Conservation (phyloP, 2,113 vertebrate species). For the Podarcis muralis region DNA sequence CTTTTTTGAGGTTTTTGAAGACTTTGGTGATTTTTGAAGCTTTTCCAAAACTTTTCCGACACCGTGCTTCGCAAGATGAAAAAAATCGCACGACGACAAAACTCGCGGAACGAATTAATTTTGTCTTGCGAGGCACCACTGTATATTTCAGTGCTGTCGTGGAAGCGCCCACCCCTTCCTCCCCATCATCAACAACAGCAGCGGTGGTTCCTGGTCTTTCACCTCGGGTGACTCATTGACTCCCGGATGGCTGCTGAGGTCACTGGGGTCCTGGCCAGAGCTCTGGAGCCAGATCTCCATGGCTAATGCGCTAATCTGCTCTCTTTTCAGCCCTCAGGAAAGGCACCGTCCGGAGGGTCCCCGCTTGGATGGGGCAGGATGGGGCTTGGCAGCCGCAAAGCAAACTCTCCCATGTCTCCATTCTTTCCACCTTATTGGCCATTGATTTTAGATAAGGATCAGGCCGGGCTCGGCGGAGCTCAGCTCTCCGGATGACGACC, state of each 20-base stretch:
- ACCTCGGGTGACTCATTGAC: neutral
- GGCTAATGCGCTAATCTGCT: slow-evolving; percentile 66
- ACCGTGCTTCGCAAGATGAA: too few species aligned
- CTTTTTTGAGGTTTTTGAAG: too few species aligned
- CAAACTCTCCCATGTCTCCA: slow-evolving; percentile 74
- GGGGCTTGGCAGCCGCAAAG: slow-evolving; percentile 62
- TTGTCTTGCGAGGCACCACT: too few species aligned
- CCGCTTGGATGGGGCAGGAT: slow-evolving; percentile 61
- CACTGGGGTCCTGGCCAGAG: neutral
- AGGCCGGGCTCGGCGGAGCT: slow-evolving; percentile 65
- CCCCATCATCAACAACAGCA: neutral
- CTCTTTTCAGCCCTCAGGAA: slow-evolving; percentile 65
- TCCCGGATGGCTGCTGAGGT: neutral
- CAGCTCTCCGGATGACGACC: slow-evolving; percentile 77
- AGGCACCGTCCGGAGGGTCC: slow-evolving; percentile 34
- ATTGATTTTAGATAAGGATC: slow-evolving; percentile 79
- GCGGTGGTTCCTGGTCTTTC: fast-evolving
- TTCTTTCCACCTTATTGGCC: slow-evolving; percentile 74
- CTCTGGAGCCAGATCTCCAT: slow-evolving; percentile 56
- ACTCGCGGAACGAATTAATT: too few species aligned
- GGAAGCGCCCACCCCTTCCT: fast-evolving
- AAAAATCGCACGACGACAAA: too few species aligned
- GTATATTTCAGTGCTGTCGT: too few species aligned
- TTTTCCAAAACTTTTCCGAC: too few species aligned
- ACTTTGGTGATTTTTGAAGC: too few species aligned